Evolutionary conservation across 1,140 invertebrate species (phyloP).

Genomic region (Drosophila melanica): DNA sequence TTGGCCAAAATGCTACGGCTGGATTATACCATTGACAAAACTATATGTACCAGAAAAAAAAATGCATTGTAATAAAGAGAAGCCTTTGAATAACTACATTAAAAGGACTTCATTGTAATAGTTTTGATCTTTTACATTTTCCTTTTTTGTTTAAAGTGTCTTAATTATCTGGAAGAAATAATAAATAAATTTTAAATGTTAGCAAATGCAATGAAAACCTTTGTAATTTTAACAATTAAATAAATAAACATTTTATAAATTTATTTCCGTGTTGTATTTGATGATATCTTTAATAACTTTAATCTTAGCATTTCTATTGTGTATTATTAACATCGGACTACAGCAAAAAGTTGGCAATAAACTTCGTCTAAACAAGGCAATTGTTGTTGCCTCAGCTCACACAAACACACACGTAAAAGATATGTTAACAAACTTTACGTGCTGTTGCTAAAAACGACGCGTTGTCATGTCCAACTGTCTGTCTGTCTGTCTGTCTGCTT

Average conservation of each 20-base stretch:
- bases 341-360: background rate
- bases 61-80: conserved; percentile 4
- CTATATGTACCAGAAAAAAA: background rate
- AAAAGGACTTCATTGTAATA: too few species aligned
- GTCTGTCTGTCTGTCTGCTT: conserved; percentile 41
- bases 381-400: background rate
- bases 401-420: conserved; percentile 2
- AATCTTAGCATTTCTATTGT: too few species aligned
- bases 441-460: conserved; percentile 22
- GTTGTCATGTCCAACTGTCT: conserved; percentile 25
- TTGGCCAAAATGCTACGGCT: conserved; percentile 9
- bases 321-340: too few species aligned
- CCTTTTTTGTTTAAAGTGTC: too few species aligned
- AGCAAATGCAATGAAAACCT: too few species aligned
- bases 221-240: too few species aligned
- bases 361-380: background rate
- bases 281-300: too few species aligned
- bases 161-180: too few species aligned
- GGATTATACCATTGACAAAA: conserved; percentile 13
- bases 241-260: too few species aligned
- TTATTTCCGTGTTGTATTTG: too few species aligned
- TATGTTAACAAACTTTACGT: conserved; percentile 27
- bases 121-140: too few species aligned
- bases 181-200: too few species aligned
- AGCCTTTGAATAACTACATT: background rate